Evolutionary conservation across 2,888 invertebrate species (phyloP).

Genomic region (Lasioglossum morio): DNA sequence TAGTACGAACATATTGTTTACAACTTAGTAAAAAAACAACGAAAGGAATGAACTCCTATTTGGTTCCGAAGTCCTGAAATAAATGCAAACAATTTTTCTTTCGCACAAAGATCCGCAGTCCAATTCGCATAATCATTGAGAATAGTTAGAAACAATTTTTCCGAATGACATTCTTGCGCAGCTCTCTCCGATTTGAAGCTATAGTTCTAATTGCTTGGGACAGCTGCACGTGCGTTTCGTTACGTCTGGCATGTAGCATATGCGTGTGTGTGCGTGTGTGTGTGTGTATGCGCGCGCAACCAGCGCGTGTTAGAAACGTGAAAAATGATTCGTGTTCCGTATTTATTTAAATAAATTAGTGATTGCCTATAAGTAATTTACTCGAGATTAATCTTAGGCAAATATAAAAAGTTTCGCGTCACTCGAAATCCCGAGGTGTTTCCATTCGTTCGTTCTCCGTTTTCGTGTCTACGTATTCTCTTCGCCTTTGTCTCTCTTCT

Average conservation of each 20-base stretch:
- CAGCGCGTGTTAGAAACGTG: slow-evolving; percentile 76
- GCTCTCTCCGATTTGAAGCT: background rate
- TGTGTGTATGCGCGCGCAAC: slow-evolving; percentile 20
- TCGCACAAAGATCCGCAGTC: too few species aligned
- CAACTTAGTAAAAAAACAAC: too few species aligned
- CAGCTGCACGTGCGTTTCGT: background rate
- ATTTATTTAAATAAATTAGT: slow-evolving; percentile 80
- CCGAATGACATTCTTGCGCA: background rate
- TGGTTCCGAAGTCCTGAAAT: too few species aligned
- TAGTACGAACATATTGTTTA: too few species aligned
- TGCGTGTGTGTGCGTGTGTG: slow-evolving; percentile 2
- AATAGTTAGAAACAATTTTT: background rate
- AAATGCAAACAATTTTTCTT: too few species aligned
- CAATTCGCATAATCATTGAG: background rate
- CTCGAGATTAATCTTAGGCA: slow-evolving; percentile 78
- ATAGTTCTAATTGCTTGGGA: background rate
- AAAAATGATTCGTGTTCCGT: slow-evolving; percentile 78
- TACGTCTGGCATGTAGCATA: background rate
- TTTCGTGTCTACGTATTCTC: background rate
- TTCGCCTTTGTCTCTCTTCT: background rate
- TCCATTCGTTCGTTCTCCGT: background rate
- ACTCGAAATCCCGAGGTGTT: slow-evolving; percentile 62
- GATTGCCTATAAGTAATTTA: slow-evolving; percentile 74
- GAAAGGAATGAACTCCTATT: too few species aligned
- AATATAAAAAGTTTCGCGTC: slow-evolving; percentile 77